phyloP scores from a whole-genome alignment of 2,888 invertebrate species.

The Acanthoscelides obtectus region DNA sequence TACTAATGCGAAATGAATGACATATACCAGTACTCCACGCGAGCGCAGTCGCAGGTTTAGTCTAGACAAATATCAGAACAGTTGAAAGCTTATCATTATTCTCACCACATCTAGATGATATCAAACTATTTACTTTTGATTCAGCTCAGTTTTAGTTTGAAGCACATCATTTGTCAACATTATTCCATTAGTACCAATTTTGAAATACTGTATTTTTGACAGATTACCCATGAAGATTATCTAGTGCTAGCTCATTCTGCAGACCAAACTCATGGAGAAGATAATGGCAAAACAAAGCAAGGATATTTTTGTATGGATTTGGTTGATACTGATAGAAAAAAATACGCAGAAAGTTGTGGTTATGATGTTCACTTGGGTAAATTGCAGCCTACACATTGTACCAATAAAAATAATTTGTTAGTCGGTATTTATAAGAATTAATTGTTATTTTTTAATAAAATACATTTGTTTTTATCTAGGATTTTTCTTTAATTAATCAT shows the following conservation, averaged over 20 bases:
- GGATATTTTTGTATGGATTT: slow-evolving; percentile 84
- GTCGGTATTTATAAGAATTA: slow-evolving; percentile 52
- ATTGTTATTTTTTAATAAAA: not conserved
- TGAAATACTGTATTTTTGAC: not conserved
- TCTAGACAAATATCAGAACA: too few species aligned
- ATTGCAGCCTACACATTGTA: slow-evolving; percentile 75
- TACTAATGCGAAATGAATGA: too few species aligned
- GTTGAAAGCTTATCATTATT: too few species aligned
- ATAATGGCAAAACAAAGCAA: slow-evolving; percentile 64
- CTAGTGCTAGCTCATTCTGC: slow-evolving; percentile 83
- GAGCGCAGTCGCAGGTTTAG: too few species aligned
- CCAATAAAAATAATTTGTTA: slow-evolving; percentile 87
- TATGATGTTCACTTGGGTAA: slow-evolving; percentile 74
- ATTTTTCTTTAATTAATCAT: too few species aligned
- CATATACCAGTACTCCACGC: too few species aligned
- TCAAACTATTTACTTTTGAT: too few species aligned
- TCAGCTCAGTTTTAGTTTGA: too few species aligned
- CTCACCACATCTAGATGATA: too few species aligned
- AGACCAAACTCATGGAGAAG: slow-evolving; percentile 82
- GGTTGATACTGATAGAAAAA: slow-evolving; percentile 80
- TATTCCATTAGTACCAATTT: too few species aligned
- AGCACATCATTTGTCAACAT: too few species aligned
- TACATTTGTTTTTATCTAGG: not conserved
- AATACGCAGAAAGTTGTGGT: slow-evolving; percentile 68
- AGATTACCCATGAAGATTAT: slow-evolving; percentile 47